Evolutionary conservation across 1,140 invertebrate genomes (phyloP).

Genomic region (Rhopalosiphum padi): DNA sequence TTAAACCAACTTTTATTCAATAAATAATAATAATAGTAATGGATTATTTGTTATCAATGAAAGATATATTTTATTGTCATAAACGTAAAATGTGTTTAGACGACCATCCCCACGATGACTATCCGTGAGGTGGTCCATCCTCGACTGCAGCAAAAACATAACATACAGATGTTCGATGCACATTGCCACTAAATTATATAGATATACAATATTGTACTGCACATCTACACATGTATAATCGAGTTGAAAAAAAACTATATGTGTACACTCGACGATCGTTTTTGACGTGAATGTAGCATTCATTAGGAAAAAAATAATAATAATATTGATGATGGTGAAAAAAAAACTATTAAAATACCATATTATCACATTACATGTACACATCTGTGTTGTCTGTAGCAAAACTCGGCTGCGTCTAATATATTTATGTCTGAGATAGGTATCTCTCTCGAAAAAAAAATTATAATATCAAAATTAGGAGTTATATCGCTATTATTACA

Average conservation of each 20-base stretch:
- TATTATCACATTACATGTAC: not conserved
- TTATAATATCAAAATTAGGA: not conserved
- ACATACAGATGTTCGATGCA: not conserved
- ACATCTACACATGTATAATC: not conserved
- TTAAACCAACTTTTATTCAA: not conserved
- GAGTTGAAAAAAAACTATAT: not conserved
- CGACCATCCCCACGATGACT: not conserved
- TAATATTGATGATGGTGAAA: not conserved
- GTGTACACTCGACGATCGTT: not conserved
- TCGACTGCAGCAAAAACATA: not conserved
- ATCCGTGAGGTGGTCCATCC: not conserved
- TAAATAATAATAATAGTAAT: not conserved
- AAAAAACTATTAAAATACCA: not conserved
- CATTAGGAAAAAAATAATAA: not conserved
- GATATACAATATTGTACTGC: not conserved
- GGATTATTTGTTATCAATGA: not conserved
- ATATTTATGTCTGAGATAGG: not conserved
- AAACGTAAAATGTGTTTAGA: not conserved
- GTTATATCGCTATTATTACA: not conserved
- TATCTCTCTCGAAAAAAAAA: not conserved
- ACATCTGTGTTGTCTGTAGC: not conserved
- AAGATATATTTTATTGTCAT: not conserved
- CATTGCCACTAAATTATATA: not conserved
- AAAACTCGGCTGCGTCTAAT: not conserved
- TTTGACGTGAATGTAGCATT: not conserved